Conservation (phyloP, 2,797 vertebrate species). For the Pseudomugil tenellus region DNA sequence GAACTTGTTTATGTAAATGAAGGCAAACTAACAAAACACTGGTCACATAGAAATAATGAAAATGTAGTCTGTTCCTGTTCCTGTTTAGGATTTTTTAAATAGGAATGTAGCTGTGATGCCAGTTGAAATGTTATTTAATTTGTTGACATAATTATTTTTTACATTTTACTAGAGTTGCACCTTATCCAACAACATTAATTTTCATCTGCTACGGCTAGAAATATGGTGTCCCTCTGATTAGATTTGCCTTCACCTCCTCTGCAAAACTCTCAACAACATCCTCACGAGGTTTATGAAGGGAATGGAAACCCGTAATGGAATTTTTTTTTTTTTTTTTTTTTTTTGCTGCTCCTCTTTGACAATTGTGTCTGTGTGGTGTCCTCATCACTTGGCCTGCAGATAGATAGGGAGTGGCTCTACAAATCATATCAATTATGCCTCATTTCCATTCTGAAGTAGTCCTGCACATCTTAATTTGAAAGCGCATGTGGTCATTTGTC, state of each 20-base stretch:
- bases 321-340: constrained; percentile 18
- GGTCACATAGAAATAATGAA: not conserved
- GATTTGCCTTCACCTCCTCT: constrained; percentile 37
- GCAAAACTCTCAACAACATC: constrained; percentile 29
- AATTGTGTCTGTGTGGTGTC: constrained; percentile 45
- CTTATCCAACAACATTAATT: constrained; percentile 46
- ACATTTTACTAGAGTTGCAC: constrained; percentile 36
- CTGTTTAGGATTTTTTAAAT: constrained; percentile 2
- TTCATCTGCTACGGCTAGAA: constrained; percentile 35
- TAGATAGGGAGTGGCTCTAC: constrained; percentile 52
- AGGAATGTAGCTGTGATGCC: constrained; percentile 7
- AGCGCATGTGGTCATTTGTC: constrained; percentile 62
- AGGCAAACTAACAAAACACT: not conserved
- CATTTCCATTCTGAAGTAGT: constrained; percentile 70
- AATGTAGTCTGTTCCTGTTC: not conserved
- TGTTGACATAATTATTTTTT: constrained; percentile 11
- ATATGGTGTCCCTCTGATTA: constrained; percentile 40
- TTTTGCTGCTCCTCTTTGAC: constrained; percentile 54
- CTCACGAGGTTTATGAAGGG: constrained; percentile 28
- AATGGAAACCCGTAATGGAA: constrained; percentile 31
- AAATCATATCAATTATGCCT: constrained; percentile 78
- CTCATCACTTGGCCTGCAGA: constrained; percentile 37
- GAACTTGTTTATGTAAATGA: not conserved
- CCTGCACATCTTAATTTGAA: constrained; percentile 56
- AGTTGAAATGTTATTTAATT: constrained; percentile 29